phyloP scores from a whole-genome alignment of 2,797 vertebrate species.

The Myoxocephalus aenaeus region DNA sequence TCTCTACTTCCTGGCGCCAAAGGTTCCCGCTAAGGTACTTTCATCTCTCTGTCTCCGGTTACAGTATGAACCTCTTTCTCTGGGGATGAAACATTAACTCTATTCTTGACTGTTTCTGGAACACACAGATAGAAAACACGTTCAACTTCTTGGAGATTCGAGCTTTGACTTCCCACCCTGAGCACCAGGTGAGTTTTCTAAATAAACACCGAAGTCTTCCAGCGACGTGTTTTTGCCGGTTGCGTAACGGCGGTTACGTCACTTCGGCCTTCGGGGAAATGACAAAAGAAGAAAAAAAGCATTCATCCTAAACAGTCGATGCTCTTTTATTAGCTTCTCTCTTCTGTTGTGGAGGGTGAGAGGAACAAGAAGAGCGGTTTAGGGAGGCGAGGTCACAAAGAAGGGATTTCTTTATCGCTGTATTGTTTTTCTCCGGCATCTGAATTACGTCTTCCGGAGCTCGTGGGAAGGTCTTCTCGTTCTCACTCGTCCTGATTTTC shows the following conservation, averaged over 20 bases:
- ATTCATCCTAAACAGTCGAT: neutral
- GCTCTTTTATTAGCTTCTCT: neutral
- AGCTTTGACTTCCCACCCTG: constrained; percentile 86
- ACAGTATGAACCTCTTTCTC: neutral
- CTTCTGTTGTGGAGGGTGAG: constrained; percentile 1
- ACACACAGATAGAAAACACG: constrained; percentile 85
- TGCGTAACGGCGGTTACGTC: constrained; percentile 38
- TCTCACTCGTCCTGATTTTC: neutral
- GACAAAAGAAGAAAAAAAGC: neutral
- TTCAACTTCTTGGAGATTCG: constrained; percentile 92
- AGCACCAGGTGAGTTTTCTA: constrained; percentile 83
- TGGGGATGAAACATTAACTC: neutral
- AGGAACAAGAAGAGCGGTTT: neutral
- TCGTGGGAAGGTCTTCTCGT: neutral
- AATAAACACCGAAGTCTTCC: too few species aligned
- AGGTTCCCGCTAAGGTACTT: constrained; percentile 84
- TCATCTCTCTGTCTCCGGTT: neutral
- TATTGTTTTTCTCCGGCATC: neutral
- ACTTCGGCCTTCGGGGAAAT: constrained; percentile 37
- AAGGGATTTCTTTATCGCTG: neutral
- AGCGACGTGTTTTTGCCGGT: too few species aligned
- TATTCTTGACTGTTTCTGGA: constrained; percentile 19
- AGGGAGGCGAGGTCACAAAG: neutral
- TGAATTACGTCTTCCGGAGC: too few species aligned
- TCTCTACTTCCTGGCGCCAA: constrained; percentile 86